These are phyloP conservation scores for Petaurus breviceps DNA, from an alignment of 2,113 vertebrate genomes.

Conservation along the genomic window DNA sequence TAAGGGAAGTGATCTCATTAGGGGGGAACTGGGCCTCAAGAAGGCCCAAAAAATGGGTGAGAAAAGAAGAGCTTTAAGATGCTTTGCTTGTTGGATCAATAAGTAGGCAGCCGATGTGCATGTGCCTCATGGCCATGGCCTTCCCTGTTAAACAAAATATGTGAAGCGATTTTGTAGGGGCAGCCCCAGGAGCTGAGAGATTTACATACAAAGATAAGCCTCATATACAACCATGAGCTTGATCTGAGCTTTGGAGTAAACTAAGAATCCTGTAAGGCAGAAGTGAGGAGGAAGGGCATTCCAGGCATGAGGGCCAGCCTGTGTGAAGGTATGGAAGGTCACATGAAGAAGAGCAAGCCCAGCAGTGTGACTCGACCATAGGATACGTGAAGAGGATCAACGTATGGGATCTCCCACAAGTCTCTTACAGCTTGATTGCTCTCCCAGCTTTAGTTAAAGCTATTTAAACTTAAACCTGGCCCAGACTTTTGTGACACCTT, in stretches of 20 bases:
- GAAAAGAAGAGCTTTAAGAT: not conserved
- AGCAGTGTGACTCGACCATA: no score
- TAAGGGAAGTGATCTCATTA: not conserved
- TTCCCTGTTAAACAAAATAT: not conserved
- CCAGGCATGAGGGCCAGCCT: not conserved
- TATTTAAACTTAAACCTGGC: not conserved
- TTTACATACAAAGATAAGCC: no score
- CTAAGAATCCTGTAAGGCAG: not conserved
- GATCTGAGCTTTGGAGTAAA: not conserved
- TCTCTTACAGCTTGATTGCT: no score
- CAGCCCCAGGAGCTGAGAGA: no score
- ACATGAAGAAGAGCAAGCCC: not conserved
- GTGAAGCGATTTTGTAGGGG: not conserved
- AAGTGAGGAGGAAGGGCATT: not conserved
- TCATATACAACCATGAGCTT: not conserved
- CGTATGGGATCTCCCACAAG: no score
- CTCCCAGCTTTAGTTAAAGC: no score
- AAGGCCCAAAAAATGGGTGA: not conserved
- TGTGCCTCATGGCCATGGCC: not conserved
- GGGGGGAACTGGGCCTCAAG: not conserved
- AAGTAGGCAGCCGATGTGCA: not conserved
- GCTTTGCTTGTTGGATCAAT: not conserved
- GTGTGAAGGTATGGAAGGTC: not conserved
- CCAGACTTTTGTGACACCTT: no score
- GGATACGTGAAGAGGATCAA: no score